Evolutionary conservation across 2,888 invertebrate genomes (phyloP), one percentile per base, ranked within the genome.

Genomic region (Cremastobaeus sp.): DNA sequence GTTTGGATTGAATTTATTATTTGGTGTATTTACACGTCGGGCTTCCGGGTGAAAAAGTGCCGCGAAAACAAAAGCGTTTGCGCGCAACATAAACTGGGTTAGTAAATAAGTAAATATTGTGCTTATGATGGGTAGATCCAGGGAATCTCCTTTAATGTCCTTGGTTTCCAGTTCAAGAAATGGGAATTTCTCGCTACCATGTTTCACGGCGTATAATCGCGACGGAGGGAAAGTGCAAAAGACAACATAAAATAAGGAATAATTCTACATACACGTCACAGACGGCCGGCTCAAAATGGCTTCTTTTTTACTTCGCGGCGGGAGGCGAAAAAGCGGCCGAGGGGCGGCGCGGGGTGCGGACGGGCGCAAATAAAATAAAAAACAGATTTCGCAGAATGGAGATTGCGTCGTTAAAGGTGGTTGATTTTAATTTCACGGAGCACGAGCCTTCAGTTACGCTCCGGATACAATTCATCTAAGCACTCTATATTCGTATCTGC

Each of bases 351-450:
- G 55, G 45, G 15, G 50, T 35, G 34, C 3, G 34, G 47, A n/a
- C n/a, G 47, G 41, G 41, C 21, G 41, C 66, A 70, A 77, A 54
- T 45, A 60, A 62, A 68, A 74, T 62, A 62, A 64, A 69, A 69
- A 71, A 74, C 50, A 59, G 57, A 50, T 70, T 71, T 72, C 60
- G 75, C 68, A 77, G 79, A 82, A 81, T 79, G 80, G 83, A 84
- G 82, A 85, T 84, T 83, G 84, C 82, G 66, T 79, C 81, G 84
- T 83, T 84, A 80, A 82, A 85, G 84, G 82, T 86, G 86, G 85
- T 86, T 85, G 85, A 86, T 85, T 86, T 87, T 86, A 86, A 87
- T 87, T 87, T 86, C 86, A 86, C 86, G 86, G 86, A 81, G 84
- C 82, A 80, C 86, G 85, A 85, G 82, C 80, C 84, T 84, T 85